phyloP scores from a whole-genome alignment of 2,888 invertebrate genomes.

The Electrophaes corylata region DNA sequence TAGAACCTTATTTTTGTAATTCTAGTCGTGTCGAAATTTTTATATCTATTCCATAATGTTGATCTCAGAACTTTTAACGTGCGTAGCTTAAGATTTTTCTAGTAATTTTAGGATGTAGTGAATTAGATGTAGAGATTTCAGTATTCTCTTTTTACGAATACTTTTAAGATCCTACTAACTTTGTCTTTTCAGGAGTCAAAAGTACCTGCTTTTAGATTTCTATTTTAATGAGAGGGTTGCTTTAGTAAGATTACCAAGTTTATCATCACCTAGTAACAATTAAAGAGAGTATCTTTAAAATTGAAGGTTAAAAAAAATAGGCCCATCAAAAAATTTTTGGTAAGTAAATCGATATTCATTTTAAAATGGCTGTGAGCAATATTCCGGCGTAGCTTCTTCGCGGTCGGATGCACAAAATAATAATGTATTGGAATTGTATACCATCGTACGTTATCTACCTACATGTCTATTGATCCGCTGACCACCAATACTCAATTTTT shows the following conservation, averaged over 20 bases:
- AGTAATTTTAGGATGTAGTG: slow-evolving; percentile 17
- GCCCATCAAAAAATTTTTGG: slow-evolving; percentile 55
- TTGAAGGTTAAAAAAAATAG: slow-evolving; percentile 33
- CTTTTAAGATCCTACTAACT: slow-evolving; percentile 3
- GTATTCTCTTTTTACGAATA: slow-evolving; percentile 21
- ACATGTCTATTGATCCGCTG: slow-evolving; percentile 37
- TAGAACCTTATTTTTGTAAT: slow-evolving; percentile 33
- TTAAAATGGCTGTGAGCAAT: slow-evolving; percentile 67
- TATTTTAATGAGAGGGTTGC: neutral
- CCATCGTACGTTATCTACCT: slow-evolving; percentile 44
- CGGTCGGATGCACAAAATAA: slow-evolving; percentile 64
- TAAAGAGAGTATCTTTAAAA: neutral
- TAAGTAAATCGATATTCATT: slow-evolving; percentile 61
- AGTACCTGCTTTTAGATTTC: slow-evolving; percentile 53
- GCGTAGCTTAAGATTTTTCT: slow-evolving; percentile 19
- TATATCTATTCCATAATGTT: slow-evolving; percentile 8
- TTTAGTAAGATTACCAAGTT: slow-evolving; percentile 1
- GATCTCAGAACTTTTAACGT: slow-evolving; percentile 12
- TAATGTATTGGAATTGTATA: slow-evolving; percentile 61
- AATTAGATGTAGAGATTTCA: slow-evolving; percentile 13
- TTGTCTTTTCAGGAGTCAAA: slow-evolving; percentile 51
- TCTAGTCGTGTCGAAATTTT: slow-evolving; percentile 22
- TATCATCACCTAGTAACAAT: neutral
- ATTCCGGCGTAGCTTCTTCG: slow-evolving; percentile 54
- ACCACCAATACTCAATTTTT: slow-evolving; percentile 27